phyloP scores from a whole-genome alignment of 2,797 vertebrate genomes.

The Rhabdophis nuchalis region DNA sequence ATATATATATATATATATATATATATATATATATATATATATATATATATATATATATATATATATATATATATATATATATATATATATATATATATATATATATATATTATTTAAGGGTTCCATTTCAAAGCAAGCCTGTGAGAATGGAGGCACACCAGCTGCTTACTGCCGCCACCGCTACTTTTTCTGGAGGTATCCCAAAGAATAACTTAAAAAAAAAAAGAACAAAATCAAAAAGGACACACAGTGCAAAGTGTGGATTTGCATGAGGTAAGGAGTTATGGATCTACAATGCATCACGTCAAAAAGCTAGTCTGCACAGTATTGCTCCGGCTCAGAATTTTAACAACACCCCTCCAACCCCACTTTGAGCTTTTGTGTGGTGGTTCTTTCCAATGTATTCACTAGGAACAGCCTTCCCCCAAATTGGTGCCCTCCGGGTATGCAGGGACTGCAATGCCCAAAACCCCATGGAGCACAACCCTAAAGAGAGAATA shows the following conservation, averaged over 20 bases:
- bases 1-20: not conserved
- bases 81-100: not conserved
- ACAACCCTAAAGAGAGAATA: not conserved
- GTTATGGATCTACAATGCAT: conserved; percentile 4
- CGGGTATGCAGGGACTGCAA: not conserved
- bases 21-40: not conserved
- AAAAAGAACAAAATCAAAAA: conserved; percentile 23
- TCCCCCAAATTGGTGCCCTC: not conserved
- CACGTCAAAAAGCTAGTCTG: not conserved
- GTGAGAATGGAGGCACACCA: not conserved
- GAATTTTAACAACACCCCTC: not conserved
- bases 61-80: not conserved
- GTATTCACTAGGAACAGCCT: not conserved
- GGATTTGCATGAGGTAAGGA: conserved; percentile 69
- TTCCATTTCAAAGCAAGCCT: not conserved
- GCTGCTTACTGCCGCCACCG: not conserved
- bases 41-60: not conserved
- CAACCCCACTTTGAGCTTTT: conserved; percentile 25
- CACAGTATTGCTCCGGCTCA: conserved; percentile 31
- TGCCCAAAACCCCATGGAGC: not conserved
- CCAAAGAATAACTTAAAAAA: conserved; percentile 34
- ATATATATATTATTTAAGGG: not conserved
- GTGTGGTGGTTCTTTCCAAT: not conserved
- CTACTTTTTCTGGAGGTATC: conserved; percentile 58
- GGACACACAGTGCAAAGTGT: conserved; percentile 67